A percentile compares a stretch with the other conserved stretches of the same genome.
Conservation (phyloP, 1,140 invertebrate species). For the Rhyzopertha dominica region DNA sequence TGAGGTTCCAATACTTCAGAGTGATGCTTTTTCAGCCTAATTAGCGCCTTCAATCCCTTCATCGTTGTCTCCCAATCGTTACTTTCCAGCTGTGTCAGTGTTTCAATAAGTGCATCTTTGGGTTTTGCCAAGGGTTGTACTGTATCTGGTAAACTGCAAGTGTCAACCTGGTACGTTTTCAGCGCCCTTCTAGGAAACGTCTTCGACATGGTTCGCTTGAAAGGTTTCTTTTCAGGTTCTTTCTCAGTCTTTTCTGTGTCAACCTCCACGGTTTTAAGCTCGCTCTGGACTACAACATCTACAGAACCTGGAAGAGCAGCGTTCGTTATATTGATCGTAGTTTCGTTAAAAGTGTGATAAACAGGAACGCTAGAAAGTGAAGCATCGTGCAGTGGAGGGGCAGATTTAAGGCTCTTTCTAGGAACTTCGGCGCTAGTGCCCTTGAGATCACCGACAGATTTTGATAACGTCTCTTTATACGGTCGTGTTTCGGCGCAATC, state of each 20-base stretch:
- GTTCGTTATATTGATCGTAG: too few species aligned
- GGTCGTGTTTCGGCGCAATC: slow-evolving; percentile 16
- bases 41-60: slow-evolving; percentile 67
- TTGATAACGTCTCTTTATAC: slow-evolving; percentile 16
- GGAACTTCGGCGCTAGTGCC: slow-evolving; percentile 7
- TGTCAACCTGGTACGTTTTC: slow-evolving; percentile 10
- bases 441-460: slow-evolving; percentile 17
- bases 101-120: slow-evolving; percentile 58
- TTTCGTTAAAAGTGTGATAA: too few species aligned
- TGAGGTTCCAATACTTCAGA: slow-evolving; percentile 57
- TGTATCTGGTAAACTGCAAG: neutral
- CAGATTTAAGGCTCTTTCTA: slow-evolving; percentile 35
- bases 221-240: too few species aligned
- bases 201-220: too few species aligned
- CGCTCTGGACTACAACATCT: too few species aligned
- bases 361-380: too few species aligned
- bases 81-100: slow-evolving; percentile 61
- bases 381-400: slow-evolving; percentile 34
- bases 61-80: slow-evolving; percentile 76
- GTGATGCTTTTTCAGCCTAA: slow-evolving; percentile 67
- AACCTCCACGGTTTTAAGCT: too few species aligned
- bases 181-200: slow-evolving; percentile 15
- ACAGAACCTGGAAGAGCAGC: too few species aligned
- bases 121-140: slow-evolving; percentile 52
- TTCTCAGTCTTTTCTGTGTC: too few species aligned